phyloP scores from a whole-genome alignment of 2,113 vertebrate genomes.

The Misgurnus mizolepis region DNA sequence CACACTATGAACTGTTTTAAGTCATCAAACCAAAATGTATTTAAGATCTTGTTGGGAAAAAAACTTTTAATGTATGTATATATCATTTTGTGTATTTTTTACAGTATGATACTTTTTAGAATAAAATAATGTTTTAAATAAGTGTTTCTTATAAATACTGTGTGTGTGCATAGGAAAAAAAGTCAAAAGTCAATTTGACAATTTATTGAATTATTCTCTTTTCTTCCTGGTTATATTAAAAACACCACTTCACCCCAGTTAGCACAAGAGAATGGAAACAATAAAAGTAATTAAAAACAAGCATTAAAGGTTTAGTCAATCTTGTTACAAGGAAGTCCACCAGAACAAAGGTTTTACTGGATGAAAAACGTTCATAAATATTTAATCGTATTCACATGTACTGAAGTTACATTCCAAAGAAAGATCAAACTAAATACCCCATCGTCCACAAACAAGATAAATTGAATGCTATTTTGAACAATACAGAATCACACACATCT shows the following conservation, averaged over 20 bases:
- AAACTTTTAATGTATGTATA: background rate
- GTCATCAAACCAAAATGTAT: background rate
- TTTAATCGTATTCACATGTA: conserved; percentile 51
- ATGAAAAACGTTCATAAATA: conserved; percentile 50
- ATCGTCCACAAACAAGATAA: conserved; percentile 30
- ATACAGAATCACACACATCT: conserved; percentile 47
- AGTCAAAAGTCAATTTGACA: conserved; percentile 6
- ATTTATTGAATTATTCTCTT: conserved; percentile 34
- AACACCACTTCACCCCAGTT: conserved; percentile 52
- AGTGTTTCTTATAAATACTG: background rate
- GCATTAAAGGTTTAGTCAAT: conserved; percentile 54
- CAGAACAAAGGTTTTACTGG: conserved; percentile 45
- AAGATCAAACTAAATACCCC: conserved; percentile 45
- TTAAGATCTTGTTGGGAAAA: background rate
- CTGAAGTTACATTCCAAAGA: conserved; percentile 48
- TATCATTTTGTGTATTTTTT: background rate
- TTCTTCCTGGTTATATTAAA: conserved; percentile 54
- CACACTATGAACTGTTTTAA: conserved; percentile 19
- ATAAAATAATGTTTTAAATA: conserved; percentile 1
- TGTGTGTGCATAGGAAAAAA: background rate
- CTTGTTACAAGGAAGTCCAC: conserved; percentile 51
- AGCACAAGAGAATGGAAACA: conserved; percentile 59
- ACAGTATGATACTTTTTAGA: background rate
- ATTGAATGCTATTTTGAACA: conserved; percentile 1
- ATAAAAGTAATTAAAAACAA: conserved; percentile 57